Base-by-base conservation (phyloP, 1,140 invertebrate genomes). In the Steinernema feltiae region DNA sequence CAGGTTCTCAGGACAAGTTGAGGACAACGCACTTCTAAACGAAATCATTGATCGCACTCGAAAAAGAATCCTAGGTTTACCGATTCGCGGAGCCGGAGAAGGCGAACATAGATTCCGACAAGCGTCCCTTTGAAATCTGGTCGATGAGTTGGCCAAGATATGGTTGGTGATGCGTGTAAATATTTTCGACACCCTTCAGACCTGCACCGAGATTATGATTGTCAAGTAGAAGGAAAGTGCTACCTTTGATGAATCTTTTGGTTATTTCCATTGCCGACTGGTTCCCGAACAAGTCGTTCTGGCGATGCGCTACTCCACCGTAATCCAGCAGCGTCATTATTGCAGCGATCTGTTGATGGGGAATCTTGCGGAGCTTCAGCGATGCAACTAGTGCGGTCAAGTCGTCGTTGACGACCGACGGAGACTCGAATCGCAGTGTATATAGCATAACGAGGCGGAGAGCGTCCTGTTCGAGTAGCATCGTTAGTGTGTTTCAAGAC, bases 381-480 rank as follows among this genome's bases (percentile, higher is more conserved):
- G 76, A 18, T 17, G 78, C 79, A 7, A 82, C 21, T 18, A 86
- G 35, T n/a, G 84, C 85, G 24, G 84, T 82, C 2, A 88, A 76
- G 79, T 94, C 94, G 87, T 93, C 94, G 85, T 91, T 94, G 70
- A 91, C 91, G 84, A 53, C 18, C 1, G 63, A 41, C 73, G 94
- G 92, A 78, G 92, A 92, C 87, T 96, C 93, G 87, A 97, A 98
- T 63, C 93, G 90, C 30, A 99, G 87, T 0, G 93, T 93, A 88
- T 98, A 99, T 17, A 99, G 84, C 88, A 95, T 92, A 0, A 97
- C 93, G 69, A 99, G 88, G 80, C 94, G 91, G 0, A 92, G 89
- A 27, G 92, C 92, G 88, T 99, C 95, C 90, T 90, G 90, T 86
- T 86, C 83, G 77, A 84, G 76, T 71, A n/a, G n/a, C n/a, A n/a